Percentiles rank a stretch among this genome's conserved stretches.
phyloP scores from a whole-genome alignment of 2,888 invertebrate species.

The Gisinianus flammeolus region DNA sequence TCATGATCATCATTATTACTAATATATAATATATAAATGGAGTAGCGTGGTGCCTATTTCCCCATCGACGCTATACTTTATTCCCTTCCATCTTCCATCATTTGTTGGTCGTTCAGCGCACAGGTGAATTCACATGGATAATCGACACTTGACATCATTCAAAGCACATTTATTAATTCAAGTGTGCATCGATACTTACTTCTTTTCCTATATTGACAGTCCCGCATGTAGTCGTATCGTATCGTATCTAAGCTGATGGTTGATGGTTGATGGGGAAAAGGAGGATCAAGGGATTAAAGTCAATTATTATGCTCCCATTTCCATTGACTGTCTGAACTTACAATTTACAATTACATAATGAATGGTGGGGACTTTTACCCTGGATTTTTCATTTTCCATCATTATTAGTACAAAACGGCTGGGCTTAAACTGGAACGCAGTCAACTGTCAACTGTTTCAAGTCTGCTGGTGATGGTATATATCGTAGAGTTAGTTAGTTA shows the following conservation, averaged over 20 bases:
- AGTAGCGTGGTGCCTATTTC: too few species aligned
- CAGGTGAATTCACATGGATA: not conserved
- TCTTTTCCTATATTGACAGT: not conserved
- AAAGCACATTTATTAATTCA: not conserved
- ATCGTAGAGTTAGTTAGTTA: too few species aligned
- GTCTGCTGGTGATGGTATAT: too few species aligned
- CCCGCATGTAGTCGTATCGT: too few species aligned
- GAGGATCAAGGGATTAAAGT: not conserved
- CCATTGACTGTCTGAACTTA: not conserved
- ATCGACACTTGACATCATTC: not conserved
- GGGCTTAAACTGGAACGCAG: not conserved
- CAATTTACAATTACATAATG: not conserved
- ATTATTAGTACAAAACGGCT: not conserved
- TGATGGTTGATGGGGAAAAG: too few species aligned
- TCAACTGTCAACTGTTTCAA: too few species aligned
- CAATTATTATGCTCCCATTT: not conserved
- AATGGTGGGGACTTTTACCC: not conserved
- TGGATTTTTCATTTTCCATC: not conserved
- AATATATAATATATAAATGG: too few species aligned
- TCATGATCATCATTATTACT: too few species aligned
- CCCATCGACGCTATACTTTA: too few species aligned
- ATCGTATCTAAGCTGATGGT: not conserved
- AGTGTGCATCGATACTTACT: too few species aligned
- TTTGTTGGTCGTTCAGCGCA: too few species aligned
- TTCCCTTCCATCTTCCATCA: too few species aligned